Conservation (phyloP, 2,888 invertebrate species). For the Tanypteryx hageni region DNA sequence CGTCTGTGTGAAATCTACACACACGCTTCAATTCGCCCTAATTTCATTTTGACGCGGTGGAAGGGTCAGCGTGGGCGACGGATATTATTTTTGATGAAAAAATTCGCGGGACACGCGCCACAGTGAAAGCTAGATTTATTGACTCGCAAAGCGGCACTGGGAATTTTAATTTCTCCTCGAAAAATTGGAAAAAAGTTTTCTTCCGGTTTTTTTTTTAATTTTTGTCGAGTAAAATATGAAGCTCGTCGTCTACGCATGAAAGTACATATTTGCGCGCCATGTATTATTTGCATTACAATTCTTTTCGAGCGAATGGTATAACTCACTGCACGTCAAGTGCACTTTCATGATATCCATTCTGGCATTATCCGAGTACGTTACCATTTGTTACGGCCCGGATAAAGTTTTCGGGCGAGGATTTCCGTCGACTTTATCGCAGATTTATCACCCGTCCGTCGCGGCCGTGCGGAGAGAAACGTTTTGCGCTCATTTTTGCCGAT, state of each 20-base stretch:
- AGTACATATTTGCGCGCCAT: background rate
- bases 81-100: conserved; percentile 39
- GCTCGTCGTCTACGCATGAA: background rate
- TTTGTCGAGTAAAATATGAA: background rate
- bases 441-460: background rate
- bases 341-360: conserved; percentile 8
- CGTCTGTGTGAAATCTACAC: conserved; percentile 35
- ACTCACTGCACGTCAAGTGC: conserved; percentile 10
- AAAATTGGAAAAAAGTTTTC: background rate
- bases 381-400: background rate
- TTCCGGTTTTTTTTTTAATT: background rate
- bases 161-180: background rate
- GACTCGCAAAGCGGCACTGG: background rate
- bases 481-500: background rate
- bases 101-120: conserved; percentile 1
- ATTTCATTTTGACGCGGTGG: conserved; percentile 46
- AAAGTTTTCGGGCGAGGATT: conserved; percentile 16
- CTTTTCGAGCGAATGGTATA: background rate
- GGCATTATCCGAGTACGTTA: background rate
- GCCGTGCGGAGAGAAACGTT: background rate
- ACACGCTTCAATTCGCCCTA: conserved; percentile 44
- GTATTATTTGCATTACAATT: background rate
- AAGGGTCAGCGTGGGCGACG: conserved; percentile 37
- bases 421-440: conserved; percentile 1
- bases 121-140: conserved; percentile 7